Percentiles rank a stretch among this genome's conserved stretches.
These are phyloP conservation scores for Coelopa frigida DNA, from an alignment of 1,140 invertebrate species.

Conservation along the genomic window DNA sequence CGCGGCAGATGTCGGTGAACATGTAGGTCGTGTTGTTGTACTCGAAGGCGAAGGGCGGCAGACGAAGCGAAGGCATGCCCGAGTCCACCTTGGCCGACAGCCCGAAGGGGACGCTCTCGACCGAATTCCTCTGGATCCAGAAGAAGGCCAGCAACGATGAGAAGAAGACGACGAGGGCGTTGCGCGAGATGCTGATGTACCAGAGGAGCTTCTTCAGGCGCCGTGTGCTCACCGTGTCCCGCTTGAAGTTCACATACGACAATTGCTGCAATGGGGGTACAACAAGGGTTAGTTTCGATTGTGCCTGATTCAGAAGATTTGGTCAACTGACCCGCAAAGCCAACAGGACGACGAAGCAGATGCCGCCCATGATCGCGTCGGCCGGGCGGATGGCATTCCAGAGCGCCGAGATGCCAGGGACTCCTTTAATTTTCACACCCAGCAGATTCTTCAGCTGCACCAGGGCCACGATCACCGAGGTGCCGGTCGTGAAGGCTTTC, in stretches of 20 bases:
- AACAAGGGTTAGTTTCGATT: background rate
- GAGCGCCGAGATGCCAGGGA: constrained; percentile 63
- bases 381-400: constrained; percentile 51
- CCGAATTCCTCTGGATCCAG: constrained; percentile 37
- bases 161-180: constrained; percentile 69
- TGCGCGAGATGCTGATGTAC: constrained; percentile 70
- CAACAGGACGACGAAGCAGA: constrained; percentile 62
- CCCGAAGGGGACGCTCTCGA: constrained; percentile 30
- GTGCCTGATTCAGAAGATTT: constrained; percentile 22
- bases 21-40: constrained; percentile 53
- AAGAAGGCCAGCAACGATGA: constrained; percentile 58
- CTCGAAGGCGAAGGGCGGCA: constrained; percentile 58
- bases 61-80: constrained; percentile 55
- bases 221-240: constrained; percentile 41
- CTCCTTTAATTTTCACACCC: constrained; percentile 65
- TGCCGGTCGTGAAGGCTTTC: constrained; percentile 88
- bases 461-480: constrained; percentile 83
- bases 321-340: constrained; percentile 57
- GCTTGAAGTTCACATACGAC: constrained; percentile 33
- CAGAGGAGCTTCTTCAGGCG: constrained; percentile 57
- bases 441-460: constrained; percentile 81
- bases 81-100: constrained; percentile 55
- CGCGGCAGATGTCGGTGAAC: constrained; percentile 57
- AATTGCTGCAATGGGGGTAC: constrained; percentile 18
- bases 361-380: constrained; percentile 63